phyloP scores from a whole-genome alignment of 2,797 vertebrate genomes.

The Melanotaenia boesemani region DNA sequence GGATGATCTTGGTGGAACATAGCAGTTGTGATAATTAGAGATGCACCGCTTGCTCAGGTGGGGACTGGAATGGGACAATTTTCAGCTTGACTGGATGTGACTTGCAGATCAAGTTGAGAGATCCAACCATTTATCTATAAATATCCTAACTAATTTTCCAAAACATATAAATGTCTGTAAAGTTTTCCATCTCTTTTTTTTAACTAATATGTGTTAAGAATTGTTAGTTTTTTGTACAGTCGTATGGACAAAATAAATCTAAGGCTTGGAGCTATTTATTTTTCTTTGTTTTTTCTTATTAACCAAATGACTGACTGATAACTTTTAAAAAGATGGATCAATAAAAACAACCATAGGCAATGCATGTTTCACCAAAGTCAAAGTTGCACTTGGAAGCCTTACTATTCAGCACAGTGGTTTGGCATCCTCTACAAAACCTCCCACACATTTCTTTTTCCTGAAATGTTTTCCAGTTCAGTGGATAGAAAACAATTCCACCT shows the following conservation, averaged over 20 bases:
- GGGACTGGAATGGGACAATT: not conserved
- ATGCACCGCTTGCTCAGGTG: not conserved
- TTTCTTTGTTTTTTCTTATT: not conserved
- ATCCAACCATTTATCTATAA: not conserved
- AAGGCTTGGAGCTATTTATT: not conserved
- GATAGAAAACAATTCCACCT: constrained; percentile 78
- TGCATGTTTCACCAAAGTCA: constrained; percentile 21
- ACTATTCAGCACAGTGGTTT: constrained; percentile 47
- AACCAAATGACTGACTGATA: not conserved
- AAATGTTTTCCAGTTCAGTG: constrained; percentile 74
- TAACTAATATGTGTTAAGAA: not conserved
- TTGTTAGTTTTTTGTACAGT: not conserved
- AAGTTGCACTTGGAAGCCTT: constrained; percentile 41
- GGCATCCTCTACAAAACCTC: constrained; percentile 57
- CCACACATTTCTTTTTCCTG: constrained; percentile 64
- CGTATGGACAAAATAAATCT: not conserved
- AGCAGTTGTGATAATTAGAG: not conserved
- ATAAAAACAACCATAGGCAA: not conserved
- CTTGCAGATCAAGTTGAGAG: not conserved
- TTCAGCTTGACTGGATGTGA: constrained; percentile 1
- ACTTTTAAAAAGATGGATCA: not conserved
- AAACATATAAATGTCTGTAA: not conserved
- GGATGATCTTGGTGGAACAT: not conserved
- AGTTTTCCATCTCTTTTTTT: not conserved
- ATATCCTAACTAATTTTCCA: not conserved